Evolutionary conservation across 2,797 vertebrate species (phyloP), one percentile per base, ranked within the genome.

Genomic region (Percopsis omiscomaycus): DNA sequence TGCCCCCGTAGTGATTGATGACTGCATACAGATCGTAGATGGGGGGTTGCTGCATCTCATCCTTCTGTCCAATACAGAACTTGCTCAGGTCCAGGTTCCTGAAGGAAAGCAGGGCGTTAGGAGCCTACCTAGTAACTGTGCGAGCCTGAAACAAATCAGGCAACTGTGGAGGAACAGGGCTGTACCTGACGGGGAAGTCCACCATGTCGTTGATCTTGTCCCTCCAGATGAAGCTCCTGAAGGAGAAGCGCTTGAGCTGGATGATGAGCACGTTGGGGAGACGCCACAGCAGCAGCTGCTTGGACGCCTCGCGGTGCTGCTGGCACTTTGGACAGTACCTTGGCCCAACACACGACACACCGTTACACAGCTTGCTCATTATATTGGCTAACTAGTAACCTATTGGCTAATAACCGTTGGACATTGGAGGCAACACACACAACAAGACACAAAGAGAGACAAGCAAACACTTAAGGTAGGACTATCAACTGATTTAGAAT

Each of bases 161-260:
- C n/a, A 22, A 22, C 22, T 22, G 22, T 8, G 16, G 56, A 6
- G 16, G 28, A 8, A 51, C 32, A 37, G 32, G 32, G 32, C 32
- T 14, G 53, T 86, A 99, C 97, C 96, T 94, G 82, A 98, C 95
- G 0, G 98, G 97, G 54, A 99, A 99, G 84, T 98, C 98, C 16
- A 99, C 98, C 95, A 98, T 95, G 87, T 98, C 97, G 0, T 98
- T 99, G 84, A 99, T 99, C 85, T 99, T 99, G 83, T 99, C 98
- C 61, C 97, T 95, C 98, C 98, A 99, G 77, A 99, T 98, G 86
- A 99, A 98, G 73, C 95, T 99, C 61, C 98, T 94, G 78, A 99
- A 99, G 81, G 97, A 99, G 92, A 99, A 99, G 76, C 97, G 96
- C 73, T 99, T 99, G 32, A 99, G 96, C 90, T 99, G 98, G 77